Evolutionary conservation across 1,140 invertebrate genomes (phyloP), one percentile per base, ranked within the genome.

Genomic region (Rhynchophorus ferrugineus): DNA sequence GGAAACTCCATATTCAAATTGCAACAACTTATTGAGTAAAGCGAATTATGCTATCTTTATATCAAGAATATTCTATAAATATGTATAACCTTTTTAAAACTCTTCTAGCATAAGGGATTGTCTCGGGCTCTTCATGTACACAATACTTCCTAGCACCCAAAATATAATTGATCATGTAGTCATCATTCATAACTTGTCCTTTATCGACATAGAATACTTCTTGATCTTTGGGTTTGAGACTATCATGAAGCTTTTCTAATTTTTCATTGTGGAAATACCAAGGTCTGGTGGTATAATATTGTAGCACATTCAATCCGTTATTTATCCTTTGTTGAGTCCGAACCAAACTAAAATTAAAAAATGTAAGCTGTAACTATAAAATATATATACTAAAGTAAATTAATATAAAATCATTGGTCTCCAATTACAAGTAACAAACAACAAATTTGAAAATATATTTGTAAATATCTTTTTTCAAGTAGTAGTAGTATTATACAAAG

Each of bases 231-330:
- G 72, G 62, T 65, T 79, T 71, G 54, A 95, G 61, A 22, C 68
- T 69, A 1, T 74, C 58, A 33, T 76, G 72, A 11, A 95, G 62
- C 56, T 81, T 64, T 54, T 71, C 69, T 51, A 89, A 75, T 44
- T 82, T 82, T 3, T 87, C 81, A 54, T 87, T 89, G 35, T 69
- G 72, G 67, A 94, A 95, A 36, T 76, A 72, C 90, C 90, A 95
- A 60, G 85, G 75, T 62, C 85, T 82, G 1, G 81, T 88, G 3
- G 89, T 93, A 65, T 94, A 95, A 68, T 89, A 94, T 60, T 91
- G 82, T 0, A 95, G 67, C 0, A 85, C 71, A 48, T 78, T 71
- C 0, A 86, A 55, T 0, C 84, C 84, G 29, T 71, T 72, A 5
- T 74, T 76, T 3, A 87, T 75, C 39, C 77, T 77, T 11, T 77